phyloP scores from a whole-genome alignment of 2,113 vertebrate species.

The Pterophyllum scalare region DNA sequence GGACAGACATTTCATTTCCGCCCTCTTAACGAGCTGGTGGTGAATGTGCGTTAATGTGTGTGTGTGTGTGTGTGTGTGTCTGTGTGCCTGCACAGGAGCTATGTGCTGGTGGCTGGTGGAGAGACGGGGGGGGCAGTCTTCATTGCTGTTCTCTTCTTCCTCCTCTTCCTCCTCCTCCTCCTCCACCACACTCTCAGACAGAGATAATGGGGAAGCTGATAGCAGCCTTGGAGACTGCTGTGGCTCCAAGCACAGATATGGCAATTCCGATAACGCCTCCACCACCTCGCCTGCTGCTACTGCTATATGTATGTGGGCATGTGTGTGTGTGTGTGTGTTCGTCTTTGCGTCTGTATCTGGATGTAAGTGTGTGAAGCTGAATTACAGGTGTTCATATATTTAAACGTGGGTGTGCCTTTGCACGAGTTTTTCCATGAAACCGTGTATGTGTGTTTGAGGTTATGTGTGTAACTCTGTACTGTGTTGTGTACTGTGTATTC shows the following conservation, averaged over 20 bases:
- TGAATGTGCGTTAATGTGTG: conserved; percentile 49
- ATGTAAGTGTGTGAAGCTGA: conserved; percentile 16
- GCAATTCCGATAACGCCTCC: conserved; percentile 92
- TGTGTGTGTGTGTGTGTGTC: conserved; percentile 25
- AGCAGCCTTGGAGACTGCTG: conserved; percentile 94
- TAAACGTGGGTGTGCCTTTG: background rate
- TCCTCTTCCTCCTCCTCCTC: conserved; percentile 70
- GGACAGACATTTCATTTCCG: conserved; percentile 92
- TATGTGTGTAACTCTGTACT: background rate
- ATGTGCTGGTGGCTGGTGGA: conserved; percentile 69
- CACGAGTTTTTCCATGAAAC: background rate
- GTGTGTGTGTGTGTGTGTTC: conserved; percentile 2
- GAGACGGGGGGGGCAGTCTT: conserved; percentile 81
- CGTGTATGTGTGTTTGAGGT: background rate
- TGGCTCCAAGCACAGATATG: conserved; percentile 91
- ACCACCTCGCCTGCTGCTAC: conserved; percentile 82
- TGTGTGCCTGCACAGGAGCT: conserved; percentile 7
- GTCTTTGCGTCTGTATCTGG: background rate
- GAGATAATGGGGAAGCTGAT: conserved; percentile 98
- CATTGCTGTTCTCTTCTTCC: conserved; percentile 80
- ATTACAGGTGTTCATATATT: background rate
- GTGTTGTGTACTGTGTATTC: background rate
- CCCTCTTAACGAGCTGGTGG: conserved; percentile 87
- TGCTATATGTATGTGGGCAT: background rate
- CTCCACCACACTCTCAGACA: conserved; percentile 82